These are phyloP conservation scores for Drosophila mojavensis DNA, from an alignment of 1,140 invertebrate species.

Conservation along the genomic window DNA sequence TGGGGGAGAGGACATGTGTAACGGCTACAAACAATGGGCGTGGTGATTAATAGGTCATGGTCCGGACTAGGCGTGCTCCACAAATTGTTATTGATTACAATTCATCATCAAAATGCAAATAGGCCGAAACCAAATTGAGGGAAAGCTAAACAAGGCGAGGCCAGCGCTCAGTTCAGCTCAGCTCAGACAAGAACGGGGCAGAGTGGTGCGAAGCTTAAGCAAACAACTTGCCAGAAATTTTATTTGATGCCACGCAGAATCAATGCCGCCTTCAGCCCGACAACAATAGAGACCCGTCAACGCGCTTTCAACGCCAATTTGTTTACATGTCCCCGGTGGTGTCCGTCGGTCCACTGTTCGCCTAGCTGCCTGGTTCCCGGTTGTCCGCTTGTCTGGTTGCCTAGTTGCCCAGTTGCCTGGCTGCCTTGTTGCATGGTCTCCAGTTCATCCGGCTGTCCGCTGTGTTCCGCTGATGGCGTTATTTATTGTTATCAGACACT, in stretches of 20 bases:
- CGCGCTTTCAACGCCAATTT: constrained; percentile 75
- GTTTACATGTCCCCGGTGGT: constrained; percentile 66
- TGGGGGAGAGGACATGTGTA: too few species aligned
- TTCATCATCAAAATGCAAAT: constrained; percentile 73
- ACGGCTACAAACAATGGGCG: constrained; percentile 22
- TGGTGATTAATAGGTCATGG: constrained; percentile 46
- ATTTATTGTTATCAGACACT: constrained; percentile 83
- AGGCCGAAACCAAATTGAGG: constrained; percentile 34
- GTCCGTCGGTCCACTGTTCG: neutral
- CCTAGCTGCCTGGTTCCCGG: constrained; percentile 6
- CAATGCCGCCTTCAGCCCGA: constrained; percentile 23
- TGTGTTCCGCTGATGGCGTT: constrained; percentile 72
- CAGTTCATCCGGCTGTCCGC: constrained; percentile 18
- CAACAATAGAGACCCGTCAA: constrained; percentile 52
- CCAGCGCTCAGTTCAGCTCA: too few species aligned
- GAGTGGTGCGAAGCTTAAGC: constrained; percentile 57
- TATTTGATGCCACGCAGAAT: constrained; percentile 36
- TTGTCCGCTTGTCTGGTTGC: too few species aligned
- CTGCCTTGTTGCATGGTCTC: neutral
- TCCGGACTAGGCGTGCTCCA: constrained; percentile 11
- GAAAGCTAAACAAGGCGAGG: constrained; percentile 20
- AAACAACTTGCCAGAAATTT: constrained; percentile 64
- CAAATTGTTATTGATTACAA: constrained; percentile 76
- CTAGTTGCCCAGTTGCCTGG: neutral
- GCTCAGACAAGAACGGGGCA: neutral